Base-by-base conservation (phyloP, 1,140 invertebrate genomes). In the Drosophila nigromelanica region DNA sequence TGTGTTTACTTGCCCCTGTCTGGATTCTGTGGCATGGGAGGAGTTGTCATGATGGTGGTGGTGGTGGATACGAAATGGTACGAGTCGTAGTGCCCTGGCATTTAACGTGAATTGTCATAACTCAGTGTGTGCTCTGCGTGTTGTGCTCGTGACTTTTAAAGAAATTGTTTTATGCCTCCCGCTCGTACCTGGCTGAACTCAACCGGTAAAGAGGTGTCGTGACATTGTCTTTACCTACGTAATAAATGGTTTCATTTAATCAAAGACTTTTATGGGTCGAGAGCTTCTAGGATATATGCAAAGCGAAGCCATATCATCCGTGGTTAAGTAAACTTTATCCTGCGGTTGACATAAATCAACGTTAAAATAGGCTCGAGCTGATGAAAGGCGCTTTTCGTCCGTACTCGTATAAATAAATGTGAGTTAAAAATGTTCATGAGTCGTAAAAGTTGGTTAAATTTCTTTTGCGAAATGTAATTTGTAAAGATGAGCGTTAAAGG, bases 231-330 rank as follows among this genome's bases (percentile, higher is more conserved):
- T 89, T 80, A 89, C 72, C 83, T 83, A 51, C 82, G 47, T 89
- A 77, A 87, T 83, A 87, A 87, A 87, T 87, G 79, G 83, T 77
- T 89, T 83, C 83, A 87, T 87, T 87, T 87, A 87, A 89, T 87
- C 83, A 89, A 87, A 71, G 79, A 50, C 73, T 70, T 87, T 87
- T 78, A 87, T 89, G 72, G 73, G 63, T 56, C 71, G 74, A 64
- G 71, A 64, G 76, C 78, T 52, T 59, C 75, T 76, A 77, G 66
- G 76, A 76, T 69, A 80, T 74, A 89, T 77, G 76, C 62, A 78
- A 66, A 51, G 58, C 63, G 42, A 58, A 67, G 59, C 52, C 73
- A 75, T 52, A 67, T 89, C 75, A 76, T 62, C 63, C 72, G 50
- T 67, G 76, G 68, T 68, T 80, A 74, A 72, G 73, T 66, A 78